Conservation (phyloP, 2,888 invertebrate genomes). For the Colostygia pectinataria region DNA sequence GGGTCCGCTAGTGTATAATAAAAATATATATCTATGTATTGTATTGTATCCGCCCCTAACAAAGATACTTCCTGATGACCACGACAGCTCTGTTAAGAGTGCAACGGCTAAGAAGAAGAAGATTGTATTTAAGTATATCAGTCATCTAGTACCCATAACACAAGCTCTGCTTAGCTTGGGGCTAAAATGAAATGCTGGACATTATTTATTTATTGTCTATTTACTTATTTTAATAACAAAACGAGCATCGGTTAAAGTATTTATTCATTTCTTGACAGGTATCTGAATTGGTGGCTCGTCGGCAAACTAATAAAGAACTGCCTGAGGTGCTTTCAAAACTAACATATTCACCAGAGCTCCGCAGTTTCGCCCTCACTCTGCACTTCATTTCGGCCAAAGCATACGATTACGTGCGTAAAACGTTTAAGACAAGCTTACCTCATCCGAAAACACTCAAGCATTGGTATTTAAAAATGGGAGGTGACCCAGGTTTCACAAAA, state of each 20-base stretch:
- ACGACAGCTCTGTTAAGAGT: no score
- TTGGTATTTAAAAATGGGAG: constrained; percentile 26
- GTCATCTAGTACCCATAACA: no score
- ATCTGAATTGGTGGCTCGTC: constrained; percentile 14
- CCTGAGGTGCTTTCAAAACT: constrained; percentile 17
- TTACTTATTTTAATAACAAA: no score
- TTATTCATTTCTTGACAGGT: constrained; percentile 8
- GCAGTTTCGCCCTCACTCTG: constrained; percentile 36
- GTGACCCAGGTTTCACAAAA: constrained; percentile 31
- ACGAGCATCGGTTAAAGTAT: no score
- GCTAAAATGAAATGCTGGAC: no score
- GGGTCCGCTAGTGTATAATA: no score
- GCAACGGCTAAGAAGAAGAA: no score
- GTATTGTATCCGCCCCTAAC: no score
- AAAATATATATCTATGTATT: no score
- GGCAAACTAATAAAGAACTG: constrained; percentile 16
- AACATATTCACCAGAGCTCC: constrained; percentile 27
- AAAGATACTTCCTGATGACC: no score
- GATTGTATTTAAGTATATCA: no score
- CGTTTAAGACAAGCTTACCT: constrained; percentile 29
- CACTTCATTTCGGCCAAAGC: constrained; percentile 31
- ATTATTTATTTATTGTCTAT: not conserved
- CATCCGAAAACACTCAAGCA: constrained; percentile 33
- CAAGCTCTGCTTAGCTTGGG: no score
- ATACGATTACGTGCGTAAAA: constrained; percentile 27